These are phyloP conservation scores for Ammodytes marinus DNA, from an alignment of 2,113 vertebrate genomes.

Conservation along the genomic window DNA sequence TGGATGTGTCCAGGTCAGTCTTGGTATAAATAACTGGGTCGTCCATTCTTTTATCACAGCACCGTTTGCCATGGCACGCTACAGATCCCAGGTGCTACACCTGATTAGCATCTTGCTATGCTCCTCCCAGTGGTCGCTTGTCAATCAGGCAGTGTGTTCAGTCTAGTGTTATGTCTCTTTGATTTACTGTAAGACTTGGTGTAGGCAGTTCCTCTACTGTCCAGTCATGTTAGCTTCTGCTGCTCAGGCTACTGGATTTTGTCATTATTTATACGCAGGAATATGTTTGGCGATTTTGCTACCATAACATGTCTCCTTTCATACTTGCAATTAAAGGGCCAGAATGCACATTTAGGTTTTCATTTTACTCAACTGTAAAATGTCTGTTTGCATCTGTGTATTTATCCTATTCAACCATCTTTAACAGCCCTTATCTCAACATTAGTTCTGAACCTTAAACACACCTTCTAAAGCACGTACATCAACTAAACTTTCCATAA, in stretches of 20 bases:
- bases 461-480: too few relatives aligned
- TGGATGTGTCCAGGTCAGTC: neutral
- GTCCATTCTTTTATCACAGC: slow-evolving; percentile 36
- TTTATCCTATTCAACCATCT: too few relatives aligned
- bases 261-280: neutral
- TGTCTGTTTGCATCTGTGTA: too few relatives aligned
- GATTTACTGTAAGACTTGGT: slow-evolving; percentile 42
- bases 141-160: slow-evolving; percentile 54
- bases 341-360: too few relatives aligned
- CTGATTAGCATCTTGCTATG: slow-evolving; percentile 65
- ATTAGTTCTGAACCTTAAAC: too few relatives aligned
- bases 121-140: slow-evolving; percentile 60
- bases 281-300: too few relatives aligned
- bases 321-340: too few relatives aligned
- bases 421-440: too few relatives aligned
- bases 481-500: too few relatives aligned
- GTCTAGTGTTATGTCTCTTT: slow-evolving; percentile 37
- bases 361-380: too few relatives aligned
- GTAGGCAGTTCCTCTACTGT: neutral
- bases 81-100: slow-evolving; percentile 55
- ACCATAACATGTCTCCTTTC: too few relatives aligned
- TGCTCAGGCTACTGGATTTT: neutral
- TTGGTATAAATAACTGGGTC: slow-evolving; percentile 12
- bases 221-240: neutral
- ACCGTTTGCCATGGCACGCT: neutral